Percentiles rank a stretch among this genome's conserved stretches.
Evolutionary conservation across 2,113 vertebrate genomes (phyloP).

Genomic region (Octodon degus): DNA sequence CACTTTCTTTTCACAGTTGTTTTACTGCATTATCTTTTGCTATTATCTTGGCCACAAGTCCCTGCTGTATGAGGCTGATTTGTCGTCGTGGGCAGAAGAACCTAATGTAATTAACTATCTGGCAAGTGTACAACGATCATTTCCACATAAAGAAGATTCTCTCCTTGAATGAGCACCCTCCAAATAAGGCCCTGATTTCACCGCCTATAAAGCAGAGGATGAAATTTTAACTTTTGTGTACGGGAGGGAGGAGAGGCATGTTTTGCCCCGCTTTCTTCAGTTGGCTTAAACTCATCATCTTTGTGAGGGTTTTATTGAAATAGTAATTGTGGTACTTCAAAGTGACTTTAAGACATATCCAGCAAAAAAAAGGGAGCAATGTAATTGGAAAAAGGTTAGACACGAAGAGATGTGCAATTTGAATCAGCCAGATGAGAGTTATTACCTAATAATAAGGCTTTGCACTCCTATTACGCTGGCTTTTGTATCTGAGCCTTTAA

Average conservation of each 20-base stretch:
- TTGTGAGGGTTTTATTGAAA: conserved; percentile 74
- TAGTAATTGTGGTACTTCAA: conserved; percentile 73
- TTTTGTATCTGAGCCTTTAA: conserved; percentile 74
- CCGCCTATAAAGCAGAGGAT: conserved; percentile 80
- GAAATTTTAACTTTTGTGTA: conserved; percentile 43
- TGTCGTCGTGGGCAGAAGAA: conserved; percentile 79
- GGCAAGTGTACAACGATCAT: conserved; percentile 86
- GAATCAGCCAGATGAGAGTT: conserved; percentile 76
- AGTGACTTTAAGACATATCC: conserved; percentile 76
- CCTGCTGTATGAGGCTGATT: conserved; percentile 83
- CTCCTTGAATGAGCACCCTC: conserved; percentile 84
- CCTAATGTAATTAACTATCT: conserved; percentile 88
- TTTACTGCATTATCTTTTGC: conserved; percentile 85
- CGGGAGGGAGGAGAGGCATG: background rate
- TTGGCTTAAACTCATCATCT: conserved; percentile 64
- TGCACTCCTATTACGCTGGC: conserved; percentile 57
- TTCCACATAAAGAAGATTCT: conserved; percentile 86
- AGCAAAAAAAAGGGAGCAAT: conserved; percentile 55
- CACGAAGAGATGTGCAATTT: conserved; percentile 72
- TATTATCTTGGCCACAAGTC: conserved; percentile 83
- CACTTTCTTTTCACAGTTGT: conserved; percentile 74
- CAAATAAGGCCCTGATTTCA: conserved; percentile 81
- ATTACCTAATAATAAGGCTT: conserved; percentile 79
- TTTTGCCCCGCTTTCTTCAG: conserved; percentile 34
- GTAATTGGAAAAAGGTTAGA: conserved; percentile 76